Evolutionary conservation across 1,140 invertebrate genomes (phyloP).

Genomic region (Anagrus nilaparvatae): DNA sequence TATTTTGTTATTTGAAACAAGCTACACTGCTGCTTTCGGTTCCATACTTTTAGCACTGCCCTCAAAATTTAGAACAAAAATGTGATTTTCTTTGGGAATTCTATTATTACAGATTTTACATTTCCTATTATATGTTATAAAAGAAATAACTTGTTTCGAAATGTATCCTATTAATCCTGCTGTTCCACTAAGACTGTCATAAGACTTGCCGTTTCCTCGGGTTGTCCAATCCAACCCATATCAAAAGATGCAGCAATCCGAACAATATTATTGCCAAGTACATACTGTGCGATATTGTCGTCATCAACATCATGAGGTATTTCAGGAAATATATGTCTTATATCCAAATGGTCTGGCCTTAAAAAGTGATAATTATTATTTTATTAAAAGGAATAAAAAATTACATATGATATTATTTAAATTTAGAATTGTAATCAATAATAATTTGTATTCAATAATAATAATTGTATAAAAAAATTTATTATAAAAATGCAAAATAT

Average conservation of each 20-base stretch:
- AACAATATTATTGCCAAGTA: neutral
- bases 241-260: neutral
- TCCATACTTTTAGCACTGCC: neutral
- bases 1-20: too few species aligned
- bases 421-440: neutral
- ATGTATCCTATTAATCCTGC: neutral
- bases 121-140: slow-evolving; percentile 4
- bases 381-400: neutral
- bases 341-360: neutral
- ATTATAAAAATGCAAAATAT: too few species aligned
- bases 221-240: slow-evolving; percentile 1
- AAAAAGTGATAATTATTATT: neutral
- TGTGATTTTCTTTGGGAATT: slow-evolving; percentile 1
- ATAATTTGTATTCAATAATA: neutral
- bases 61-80: too few species aligned
- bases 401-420: neutral
- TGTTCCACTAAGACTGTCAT: slow-evolving; percentile 9
- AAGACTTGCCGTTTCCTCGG: slow-evolving; percentile 1
- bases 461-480: neutral
- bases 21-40: too few species aligned
- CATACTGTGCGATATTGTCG: too few species aligned
- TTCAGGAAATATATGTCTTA: neutral
- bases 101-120: slow-evolving; percentile 6
- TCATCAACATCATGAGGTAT: too few species aligned
- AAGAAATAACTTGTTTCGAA: slow-evolving; percentile 1